Evolutionary conservation across 2,797 vertebrate species (phyloP).

Genomic region (Tapirus indicus): DNA sequence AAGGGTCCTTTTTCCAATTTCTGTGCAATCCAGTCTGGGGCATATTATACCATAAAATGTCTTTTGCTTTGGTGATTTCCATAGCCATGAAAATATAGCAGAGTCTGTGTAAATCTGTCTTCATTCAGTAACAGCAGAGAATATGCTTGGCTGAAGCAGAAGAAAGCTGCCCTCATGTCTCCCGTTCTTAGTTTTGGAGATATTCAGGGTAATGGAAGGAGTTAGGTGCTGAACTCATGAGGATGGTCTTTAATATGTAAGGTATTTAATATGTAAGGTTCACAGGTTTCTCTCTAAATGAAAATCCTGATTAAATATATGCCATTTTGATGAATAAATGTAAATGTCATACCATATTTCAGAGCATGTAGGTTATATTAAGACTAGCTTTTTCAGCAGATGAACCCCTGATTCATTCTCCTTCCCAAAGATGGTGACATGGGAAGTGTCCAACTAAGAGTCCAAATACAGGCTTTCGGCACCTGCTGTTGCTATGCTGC

Average conservation of each 20-base stretch:
- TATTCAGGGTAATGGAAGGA: background rate
- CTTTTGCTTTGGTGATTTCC: background rate
- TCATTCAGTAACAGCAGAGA: background rate
- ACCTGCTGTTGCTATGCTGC: background rate
- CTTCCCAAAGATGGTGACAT: background rate
- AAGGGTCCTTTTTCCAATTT: background rate
- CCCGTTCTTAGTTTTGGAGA: slow-evolving; percentile 22
- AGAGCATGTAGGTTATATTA: slow-evolving; percentile 2
- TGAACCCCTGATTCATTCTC: slow-evolving; percentile 18
- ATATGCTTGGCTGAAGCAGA: background rate
- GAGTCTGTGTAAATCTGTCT: background rate
- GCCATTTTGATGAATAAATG: background rate
- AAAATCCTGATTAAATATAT: slow-evolving; percentile 3
- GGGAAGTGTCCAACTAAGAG: background rate
- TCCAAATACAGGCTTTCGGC: background rate
- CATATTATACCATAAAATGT: background rate
- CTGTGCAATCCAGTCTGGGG: background rate
- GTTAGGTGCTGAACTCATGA: background rate
- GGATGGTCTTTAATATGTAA: background rate
- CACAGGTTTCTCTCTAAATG: slow-evolving; percentile 32
- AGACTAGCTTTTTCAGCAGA: background rate
- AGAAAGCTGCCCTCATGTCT: background rate
- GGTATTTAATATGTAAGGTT: background rate
- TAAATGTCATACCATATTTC: slow-evolving; percentile 11
- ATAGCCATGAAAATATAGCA: background rate